phyloP scores from a whole-genome alignment of 2,113 vertebrate species.

The Athene noctua region DNA sequence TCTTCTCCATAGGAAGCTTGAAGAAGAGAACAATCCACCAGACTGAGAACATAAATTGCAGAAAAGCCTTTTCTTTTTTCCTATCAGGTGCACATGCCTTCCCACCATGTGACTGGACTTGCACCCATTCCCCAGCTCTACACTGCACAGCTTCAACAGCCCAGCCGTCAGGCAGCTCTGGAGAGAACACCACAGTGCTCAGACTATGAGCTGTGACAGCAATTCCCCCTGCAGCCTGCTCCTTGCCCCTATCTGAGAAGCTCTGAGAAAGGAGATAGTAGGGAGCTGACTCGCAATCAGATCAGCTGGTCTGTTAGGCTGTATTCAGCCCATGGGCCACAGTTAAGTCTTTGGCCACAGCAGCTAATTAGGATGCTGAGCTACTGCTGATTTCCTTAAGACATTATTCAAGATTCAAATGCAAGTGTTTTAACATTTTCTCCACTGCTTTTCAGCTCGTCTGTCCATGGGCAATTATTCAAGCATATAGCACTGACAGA shows the following conservation, averaged over 20 bases:
- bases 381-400: neutral
- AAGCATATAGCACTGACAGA: neutral
- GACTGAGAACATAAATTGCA: neutral
- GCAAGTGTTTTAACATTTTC: neutral
- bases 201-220: neutral
- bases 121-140: neutral
- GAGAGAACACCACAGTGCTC: neutral
- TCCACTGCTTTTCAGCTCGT: neutral
- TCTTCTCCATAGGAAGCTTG: neutral
- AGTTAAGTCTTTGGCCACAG: neutral
- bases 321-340: neutral
- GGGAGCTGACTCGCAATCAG: neutral
- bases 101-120: neutral
- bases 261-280: neutral
- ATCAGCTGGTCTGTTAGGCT: neutral
- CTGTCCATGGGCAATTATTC: neutral
- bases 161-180: neutral
- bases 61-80: neutral
- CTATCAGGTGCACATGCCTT: neutral
- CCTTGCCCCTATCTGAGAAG: neutral
- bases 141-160: neutral
- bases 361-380: neutral
- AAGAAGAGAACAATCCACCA: neutral
- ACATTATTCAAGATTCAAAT: rapidly evolving
- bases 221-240: neutral